Conservation (phyloP, 1,140 invertebrate genomes). For the Zaprionus nigranus region DNA sequence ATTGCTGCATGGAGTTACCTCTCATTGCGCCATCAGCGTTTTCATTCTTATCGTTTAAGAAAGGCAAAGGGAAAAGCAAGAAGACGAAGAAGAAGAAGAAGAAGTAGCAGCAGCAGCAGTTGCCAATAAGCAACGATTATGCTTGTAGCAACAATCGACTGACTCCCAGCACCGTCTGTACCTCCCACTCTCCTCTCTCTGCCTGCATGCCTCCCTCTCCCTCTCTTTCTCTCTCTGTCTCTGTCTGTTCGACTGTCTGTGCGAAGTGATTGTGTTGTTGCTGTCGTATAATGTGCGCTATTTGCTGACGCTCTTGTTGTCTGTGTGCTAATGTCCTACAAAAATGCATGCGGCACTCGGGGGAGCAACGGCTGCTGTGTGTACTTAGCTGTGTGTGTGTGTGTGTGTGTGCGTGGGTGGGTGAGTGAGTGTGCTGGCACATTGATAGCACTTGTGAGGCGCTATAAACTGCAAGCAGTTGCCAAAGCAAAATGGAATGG, state of each 20-base stretch:
- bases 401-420: conserved; percentile 6
- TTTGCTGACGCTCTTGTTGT: conserved; percentile 46
- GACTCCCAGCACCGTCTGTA: background rate
- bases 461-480: conserved; percentile 81
- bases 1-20: background rate
- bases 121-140: conserved; percentile 81
- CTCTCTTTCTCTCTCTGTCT: background rate
- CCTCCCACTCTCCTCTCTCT: background rate
- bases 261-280: conserved; percentile 18
- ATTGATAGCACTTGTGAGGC: conserved; percentile 79
- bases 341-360: conserved; percentile 74
- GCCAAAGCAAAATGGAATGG: conserved; percentile 38
- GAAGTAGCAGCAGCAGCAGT: conserved; percentile 55
- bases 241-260: conserved; percentile 20
- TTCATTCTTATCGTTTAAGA: conserved; percentile 63
- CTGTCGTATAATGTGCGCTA: conserved; percentile 53
- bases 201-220: background rate
- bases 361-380: conserved; percentile 55
- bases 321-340: conserved; percentile 67
- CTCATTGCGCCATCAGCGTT: conserved; percentile 67
- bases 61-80: conserved; percentile 6
- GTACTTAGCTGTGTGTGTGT: background rate
- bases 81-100: conserved; percentile 1
- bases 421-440: conserved; percentile 44
- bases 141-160: conserved; percentile 76